These are phyloP conservation scores for Potamarius usumacintae DNA, from an alignment of 2,113 vertebrate genomes.

Conservation along the genomic window DNA sequence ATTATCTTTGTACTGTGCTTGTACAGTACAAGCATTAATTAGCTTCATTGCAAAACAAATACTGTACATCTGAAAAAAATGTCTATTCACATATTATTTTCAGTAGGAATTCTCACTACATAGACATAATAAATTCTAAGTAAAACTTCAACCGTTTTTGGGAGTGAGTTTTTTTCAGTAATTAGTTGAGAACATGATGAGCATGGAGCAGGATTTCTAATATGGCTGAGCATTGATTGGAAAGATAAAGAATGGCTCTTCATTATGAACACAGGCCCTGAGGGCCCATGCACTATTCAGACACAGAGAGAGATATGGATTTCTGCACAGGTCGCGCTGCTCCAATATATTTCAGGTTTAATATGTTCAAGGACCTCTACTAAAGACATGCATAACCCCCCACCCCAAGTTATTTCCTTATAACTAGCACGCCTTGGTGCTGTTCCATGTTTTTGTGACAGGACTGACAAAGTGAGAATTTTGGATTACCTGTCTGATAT, in stretches of 20 bases:
- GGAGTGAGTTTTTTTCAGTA: slow-evolving; percentile 7
- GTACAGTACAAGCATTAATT: neutral
- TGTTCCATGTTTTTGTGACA: slow-evolving; percentile 14
- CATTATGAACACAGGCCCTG: slow-evolving; percentile 50
- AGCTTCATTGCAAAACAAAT: neutral
- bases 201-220: slow-evolving; percentile 49
- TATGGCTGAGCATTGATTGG: slow-evolving; percentile 54
- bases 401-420: slow-evolving; percentile 40
- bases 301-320: slow-evolving; percentile 50
- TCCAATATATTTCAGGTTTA: slow-evolving; percentile 48
- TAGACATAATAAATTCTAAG: slow-evolving; percentile 8
- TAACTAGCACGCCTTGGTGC: neutral
- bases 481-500: neutral
- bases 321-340: slow-evolving; percentile 31
- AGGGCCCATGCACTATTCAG: slow-evolving; percentile 44
- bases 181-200: slow-evolving; percentile 31
- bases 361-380: slow-evolving; percentile 48
- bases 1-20: neutral
- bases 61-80: neutral
- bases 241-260: slow-evolving; percentile 53
- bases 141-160: neutral
- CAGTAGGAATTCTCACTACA: slow-evolving; percentile 5
- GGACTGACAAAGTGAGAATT: slow-evolving; percentile 17
- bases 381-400: slow-evolving; percentile 39
- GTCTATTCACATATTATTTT: neutral